Percentiles rank a stretch among this genome's conserved stretches.
phyloP scores from a whole-genome alignment of 2,113 vertebrate species.

The Motacilla tschutschensis region DNA sequence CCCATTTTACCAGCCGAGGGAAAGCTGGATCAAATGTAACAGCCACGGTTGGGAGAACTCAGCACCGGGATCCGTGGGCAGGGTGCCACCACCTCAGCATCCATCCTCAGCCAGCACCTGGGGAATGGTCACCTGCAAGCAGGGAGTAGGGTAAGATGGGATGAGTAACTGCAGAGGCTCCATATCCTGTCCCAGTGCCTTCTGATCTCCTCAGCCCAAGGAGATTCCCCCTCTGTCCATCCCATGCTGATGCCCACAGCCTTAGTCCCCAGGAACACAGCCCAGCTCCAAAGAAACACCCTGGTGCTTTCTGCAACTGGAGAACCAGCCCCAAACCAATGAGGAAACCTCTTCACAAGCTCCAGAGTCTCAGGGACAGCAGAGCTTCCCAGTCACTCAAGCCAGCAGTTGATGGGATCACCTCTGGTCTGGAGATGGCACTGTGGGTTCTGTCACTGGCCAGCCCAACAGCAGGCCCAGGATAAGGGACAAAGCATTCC shows the following conservation, averaged over 20 bases:
- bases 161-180: accelerated
- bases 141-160: neutral
- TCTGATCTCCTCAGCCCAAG: neutral
- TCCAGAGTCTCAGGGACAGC: neutral
- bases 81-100: neutral
- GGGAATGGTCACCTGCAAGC: constrained; percentile 35
- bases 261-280: neutral
- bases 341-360: neutral
- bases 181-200: accelerated
- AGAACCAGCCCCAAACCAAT: neutral
- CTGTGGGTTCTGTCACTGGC: neutral
- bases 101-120: neutral
- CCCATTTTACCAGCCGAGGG: neutral
- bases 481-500: neutral
- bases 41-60: accelerated
- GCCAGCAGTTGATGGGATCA: neutral
- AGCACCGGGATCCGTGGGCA: accelerated
- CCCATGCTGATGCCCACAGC: neutral
- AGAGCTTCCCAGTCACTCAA: neutral
- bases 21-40: neutral
- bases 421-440: accelerated
- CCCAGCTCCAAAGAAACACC: neutral
- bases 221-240: neutral
- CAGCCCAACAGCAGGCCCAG: neutral
- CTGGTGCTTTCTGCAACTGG: neutral